Conservation (phyloP, 2,888 invertebrate genomes). For the Cheiracanthium punctorium region DNA sequence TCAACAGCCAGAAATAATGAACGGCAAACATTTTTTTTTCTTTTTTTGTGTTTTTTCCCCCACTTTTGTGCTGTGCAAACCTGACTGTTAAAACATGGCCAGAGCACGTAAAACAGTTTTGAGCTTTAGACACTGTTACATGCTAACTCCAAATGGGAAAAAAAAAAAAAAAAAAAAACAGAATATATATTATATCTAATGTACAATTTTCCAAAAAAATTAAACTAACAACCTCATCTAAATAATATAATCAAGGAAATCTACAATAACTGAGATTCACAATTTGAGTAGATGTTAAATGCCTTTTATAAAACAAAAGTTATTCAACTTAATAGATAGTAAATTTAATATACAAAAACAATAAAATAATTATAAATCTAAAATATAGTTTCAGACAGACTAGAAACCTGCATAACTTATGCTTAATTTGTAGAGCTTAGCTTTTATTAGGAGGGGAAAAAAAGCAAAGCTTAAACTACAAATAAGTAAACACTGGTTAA, state of each 20-base stretch:
- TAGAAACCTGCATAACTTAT: constrained; percentile 2
- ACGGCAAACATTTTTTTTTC: constrained; percentile 30
- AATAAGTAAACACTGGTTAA: not conserved
- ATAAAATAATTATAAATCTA: not conserved
- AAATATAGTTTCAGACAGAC: not conserved
- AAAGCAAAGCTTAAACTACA: not conserved
- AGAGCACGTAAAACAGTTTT: not conserved
- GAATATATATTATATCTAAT: not conserved
- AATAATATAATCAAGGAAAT: not conserved
- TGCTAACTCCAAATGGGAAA: not conserved
- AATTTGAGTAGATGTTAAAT: not conserved
- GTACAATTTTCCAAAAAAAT: not conserved
- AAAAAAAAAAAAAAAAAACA: too few species aligned
- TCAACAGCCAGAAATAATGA: constrained; percentile 53
- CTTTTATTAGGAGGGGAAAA: not conserved
- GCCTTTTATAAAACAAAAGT: not conserved
- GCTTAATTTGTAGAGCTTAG: not conserved
- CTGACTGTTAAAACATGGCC: constrained; percentile 11
- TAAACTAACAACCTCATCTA: not conserved
- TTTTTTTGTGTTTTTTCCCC: not conserved
- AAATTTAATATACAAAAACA: not conserved
- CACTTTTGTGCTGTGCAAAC: constrained; percentile 23
- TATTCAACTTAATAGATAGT: not conserved
- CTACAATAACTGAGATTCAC: not conserved
- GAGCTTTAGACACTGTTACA: constrained; percentile 1